Base-by-base conservation (phyloP, 2,113 vertebrate species). In the Halcyon senegalensis region DNA sequence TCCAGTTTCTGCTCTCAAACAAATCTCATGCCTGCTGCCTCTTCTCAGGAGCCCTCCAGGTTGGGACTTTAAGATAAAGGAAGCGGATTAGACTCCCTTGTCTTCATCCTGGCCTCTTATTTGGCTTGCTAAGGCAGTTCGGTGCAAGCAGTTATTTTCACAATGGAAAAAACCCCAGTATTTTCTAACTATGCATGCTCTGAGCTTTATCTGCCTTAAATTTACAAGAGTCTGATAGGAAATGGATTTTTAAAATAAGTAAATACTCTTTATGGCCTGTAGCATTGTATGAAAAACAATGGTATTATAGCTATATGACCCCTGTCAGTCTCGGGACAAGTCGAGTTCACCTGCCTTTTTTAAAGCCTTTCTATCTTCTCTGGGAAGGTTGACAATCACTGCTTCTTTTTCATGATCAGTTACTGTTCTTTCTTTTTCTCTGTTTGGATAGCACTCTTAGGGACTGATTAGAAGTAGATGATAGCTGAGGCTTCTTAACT, bases 1-100 rank as follows among this genome's bases (percentile, higher is more conserved):
- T 97, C 74, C 89, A 73, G 88, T 93, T 94, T 95, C 74, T 96
- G 28, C 79, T 88, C 30, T 85, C 50, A 35, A 90, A 66, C 13
- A 43, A 62, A 50, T 76, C 15, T 55, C 9, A 5, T 46, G n/a
- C 59, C 80, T 86, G 51, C 46, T 93, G 27, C n/a, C 7, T 81
- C 8, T 89, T 37, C 87, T 82, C 35, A 85, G 44, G n/a, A 91
- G n/a, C 35, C 55, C 44, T 93, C 9, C 23, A 30, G 41, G 23
- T 69, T 46, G 73, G 39, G 43, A 41, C 69, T 87, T 89, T 93
- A 56, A 80, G 53, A 50, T 62, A 50, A 67, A n/a, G 33, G 37
- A 58, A 44, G 44, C 18, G 43, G 53, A 17, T 82, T 79, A 77
- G 41, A 58, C 46, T 79, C 33, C 30, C 10, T 53, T 75, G 23